phyloP scores from a whole-genome alignment of 1,140 invertebrate genomes.

The Formica selysi region DNA sequence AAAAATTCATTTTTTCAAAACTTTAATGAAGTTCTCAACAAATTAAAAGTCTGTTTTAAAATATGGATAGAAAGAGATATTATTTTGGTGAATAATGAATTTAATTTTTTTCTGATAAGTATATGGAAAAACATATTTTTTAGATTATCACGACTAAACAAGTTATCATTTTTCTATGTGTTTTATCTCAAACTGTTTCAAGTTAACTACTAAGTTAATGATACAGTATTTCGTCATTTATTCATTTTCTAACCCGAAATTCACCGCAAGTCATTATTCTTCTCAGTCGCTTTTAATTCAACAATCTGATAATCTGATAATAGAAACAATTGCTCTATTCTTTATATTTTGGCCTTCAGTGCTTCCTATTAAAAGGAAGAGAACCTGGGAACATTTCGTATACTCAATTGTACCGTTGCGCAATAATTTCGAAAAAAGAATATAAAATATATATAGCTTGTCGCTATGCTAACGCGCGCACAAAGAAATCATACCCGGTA shows the following conservation, averaged over 20 bases:
- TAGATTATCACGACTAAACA: too few species aligned
- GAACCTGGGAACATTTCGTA: not conserved
- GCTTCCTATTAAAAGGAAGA: not conserved
- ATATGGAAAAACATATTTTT: not conserved
- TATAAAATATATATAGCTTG: not conserved
- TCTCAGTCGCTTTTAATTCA: not conserved
- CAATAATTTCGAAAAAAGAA: constrained; percentile 4
- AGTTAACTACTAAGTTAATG: not conserved
- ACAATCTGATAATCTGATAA: not conserved
- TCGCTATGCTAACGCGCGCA: too few species aligned
- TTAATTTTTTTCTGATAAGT: not conserved
- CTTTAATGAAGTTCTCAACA: not conserved
- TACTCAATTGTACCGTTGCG: constrained; percentile 11
- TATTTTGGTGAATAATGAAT: not conserved
- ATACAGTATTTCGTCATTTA: not conserved
- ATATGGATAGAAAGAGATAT: not conserved
- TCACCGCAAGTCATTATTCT: not conserved
- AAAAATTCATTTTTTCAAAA: not conserved
- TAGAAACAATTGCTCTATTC: not conserved
- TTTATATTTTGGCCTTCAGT: constrained; percentile 8
- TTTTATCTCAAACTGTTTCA: not conserved
- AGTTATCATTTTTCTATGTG: not conserved
- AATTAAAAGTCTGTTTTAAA: not conserved
- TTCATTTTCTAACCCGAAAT: not conserved
- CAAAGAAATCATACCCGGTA: not conserved